Percentiles rank a stretch among this genome's conserved stretches.
phyloP scores from a whole-genome alignment of 1,140 invertebrate species.

The Archivesica marissinica region DNA sequence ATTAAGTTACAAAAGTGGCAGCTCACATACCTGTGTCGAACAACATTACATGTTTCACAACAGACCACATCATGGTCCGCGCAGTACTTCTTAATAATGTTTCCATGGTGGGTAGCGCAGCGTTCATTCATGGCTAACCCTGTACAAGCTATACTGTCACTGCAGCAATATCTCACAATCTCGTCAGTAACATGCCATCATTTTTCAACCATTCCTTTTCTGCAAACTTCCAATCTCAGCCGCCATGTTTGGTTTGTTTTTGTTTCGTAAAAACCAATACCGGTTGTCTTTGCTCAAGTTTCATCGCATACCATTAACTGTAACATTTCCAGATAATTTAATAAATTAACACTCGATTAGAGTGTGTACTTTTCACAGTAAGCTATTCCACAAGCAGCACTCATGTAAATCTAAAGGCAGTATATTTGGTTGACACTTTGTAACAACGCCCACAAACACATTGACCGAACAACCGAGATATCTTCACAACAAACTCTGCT shows the following conservation, averaged over 20 bases:
- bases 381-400: too few relatives aligned
- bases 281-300: background rate
- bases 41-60: conserved; percentile 9
- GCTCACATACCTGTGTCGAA: background rate
- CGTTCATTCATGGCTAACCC: background rate
- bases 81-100: conserved; percentile 1
- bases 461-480: background rate
- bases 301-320: background rate
- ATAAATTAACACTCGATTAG: too few relatives aligned
- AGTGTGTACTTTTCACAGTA: too few relatives aligned
- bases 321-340: too few relatives aligned
- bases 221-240: background rate
- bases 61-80: conserved; percentile 2
- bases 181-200: background rate
- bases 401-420: too few relatives aligned
- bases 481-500: background rate
- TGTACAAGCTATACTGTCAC: too few relatives aligned
- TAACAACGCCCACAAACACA: background rate
- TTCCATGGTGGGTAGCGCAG: background rate
- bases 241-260: background rate
- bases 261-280: background rate
- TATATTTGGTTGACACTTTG: background rate
- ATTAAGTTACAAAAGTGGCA: too few relatives aligned
- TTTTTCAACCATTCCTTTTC: background rate
- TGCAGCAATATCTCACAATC: background rate